Evolutionary conservation across 2,113 vertebrate genomes (phyloP), one percentile per base, ranked within the genome.

Genomic region (Brachionichthys hirsutus): DNA sequence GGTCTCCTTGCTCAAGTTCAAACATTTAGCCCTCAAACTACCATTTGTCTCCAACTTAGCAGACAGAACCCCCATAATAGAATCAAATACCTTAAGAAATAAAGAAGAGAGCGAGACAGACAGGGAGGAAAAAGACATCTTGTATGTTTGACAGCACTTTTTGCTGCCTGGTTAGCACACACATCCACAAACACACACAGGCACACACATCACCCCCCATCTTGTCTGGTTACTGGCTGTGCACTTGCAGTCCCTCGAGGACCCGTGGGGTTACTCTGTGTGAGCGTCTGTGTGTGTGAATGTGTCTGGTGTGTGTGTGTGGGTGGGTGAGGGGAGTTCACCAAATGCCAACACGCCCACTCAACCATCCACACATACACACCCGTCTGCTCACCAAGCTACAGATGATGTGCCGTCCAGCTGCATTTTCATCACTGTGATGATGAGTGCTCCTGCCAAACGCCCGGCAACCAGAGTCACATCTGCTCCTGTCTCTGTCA

Each of bases 1-100:
- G 79, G 75, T 89, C 86, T 89, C 87, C 88, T 89, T 89, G 87
- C 70, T 85, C 88, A 89, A 89, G 88, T 88, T 89, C 88, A 89
- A 88, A 85, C 85, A 87, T 88, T 89, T 89, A 86, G 87, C 85
- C 88, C 74, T 78, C 60, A 87, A 88, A 89, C 82, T 65, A 51
- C 77, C 77, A 86, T 86, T 87, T 88, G 82, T 86, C 87, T 83
- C 67, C 77, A 86, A 79, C 80, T 79, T 83, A 81, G 77, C 78
- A 87, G 76, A 85, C 73, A 62, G 65, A 74, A 50, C 50, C 81
- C 83, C 76, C 16, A 52, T 80, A 87, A 88, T 79, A 82, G 85
- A 81, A 67, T 69, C 80, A 85, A 86, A 85, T 86, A 87, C 83
- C 88, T 50, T 80, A 80, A 87, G 86, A 88, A 87, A 87, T 66